A percentile compares a stretch with the other conserved stretches of the same genome.
These are phyloP conservation scores for Euphydryas editha DNA, from an alignment of 2,888 invertebrate genomes.

Conservation along the genomic window DNA sequence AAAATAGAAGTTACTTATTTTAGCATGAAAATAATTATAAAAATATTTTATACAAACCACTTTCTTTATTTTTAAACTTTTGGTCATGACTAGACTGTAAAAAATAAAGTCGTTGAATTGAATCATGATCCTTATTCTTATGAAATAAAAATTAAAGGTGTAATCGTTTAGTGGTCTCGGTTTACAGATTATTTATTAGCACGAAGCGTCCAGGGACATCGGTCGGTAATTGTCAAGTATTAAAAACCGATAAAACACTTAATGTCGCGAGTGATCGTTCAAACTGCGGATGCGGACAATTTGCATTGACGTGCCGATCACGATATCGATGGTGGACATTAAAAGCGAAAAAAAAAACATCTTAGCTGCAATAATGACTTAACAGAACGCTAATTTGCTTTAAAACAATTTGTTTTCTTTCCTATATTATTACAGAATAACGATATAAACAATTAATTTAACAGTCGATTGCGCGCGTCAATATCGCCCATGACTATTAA, in stretches of 20 bases:
- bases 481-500: too few species aligned
- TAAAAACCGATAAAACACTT: constrained; percentile 67
- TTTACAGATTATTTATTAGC: constrained; percentile 36
- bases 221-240: constrained; percentile 59
- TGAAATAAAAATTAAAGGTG: constrained; percentile 29
- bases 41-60: neutral
- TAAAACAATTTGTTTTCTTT: neutral
- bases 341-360: constrained; percentile 23
- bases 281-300: constrained; percentile 59
- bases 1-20: too few species aligned
- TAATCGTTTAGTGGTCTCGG: constrained; percentile 20
- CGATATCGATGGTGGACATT: constrained; percentile 29
- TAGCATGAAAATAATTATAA: too few species aligned
- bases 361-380: neutral
- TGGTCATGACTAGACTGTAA: too few species aligned
- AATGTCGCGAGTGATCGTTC: constrained; percentile 58
- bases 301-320: constrained; percentile 51
- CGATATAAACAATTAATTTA: neutral
- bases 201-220: constrained; percentile 45
- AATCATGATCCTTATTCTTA: constrained; percentile 15
- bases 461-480: neutral
- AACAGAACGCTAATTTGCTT: neutral
- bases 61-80: too few species aligned
- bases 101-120: neutral
- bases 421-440: neutral